These are phyloP conservation scores for Orius insidiosus DNA, from an alignment of 1,140 invertebrate species.

Conservation along the genomic window DNA sequence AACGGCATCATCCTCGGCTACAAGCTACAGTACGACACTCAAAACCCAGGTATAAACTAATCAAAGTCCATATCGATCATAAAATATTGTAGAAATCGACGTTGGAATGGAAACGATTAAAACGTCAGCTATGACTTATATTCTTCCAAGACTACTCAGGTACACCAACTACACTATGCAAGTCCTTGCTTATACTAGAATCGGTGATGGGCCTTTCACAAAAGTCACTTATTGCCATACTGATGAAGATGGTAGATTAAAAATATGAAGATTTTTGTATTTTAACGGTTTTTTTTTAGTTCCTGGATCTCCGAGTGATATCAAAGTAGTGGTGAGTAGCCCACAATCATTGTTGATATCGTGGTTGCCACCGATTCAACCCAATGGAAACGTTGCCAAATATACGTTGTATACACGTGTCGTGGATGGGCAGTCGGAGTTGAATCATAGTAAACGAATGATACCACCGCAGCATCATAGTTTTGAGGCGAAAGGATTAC, in stretches of 20 bases:
- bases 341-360: conserved; percentile 56
- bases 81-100: conserved; percentile 15
- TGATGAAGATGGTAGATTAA: conserved; percentile 67
- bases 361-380: conserved; percentile 56
- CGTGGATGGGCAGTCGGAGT: conserved; percentile 44
- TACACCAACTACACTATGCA: conserved; percentile 90
- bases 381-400: conserved; percentile 62
- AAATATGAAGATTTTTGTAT: conserved; percentile 5
- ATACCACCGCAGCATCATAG: conserved; percentile 40
- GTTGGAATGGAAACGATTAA: conserved; percentile 28
- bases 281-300: conserved; percentile 32
- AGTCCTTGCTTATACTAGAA: conserved; percentile 68
- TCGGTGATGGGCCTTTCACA: conserved; percentile 73
- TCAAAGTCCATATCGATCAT: too few relatives aligned
- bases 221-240: conserved; percentile 72
- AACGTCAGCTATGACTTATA: conserved; percentile 45
- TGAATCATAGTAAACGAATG: conserved; percentile 46
- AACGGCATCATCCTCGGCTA: conserved; percentile 73
- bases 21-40: conserved; percentile 52
- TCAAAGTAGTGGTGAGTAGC: conserved; percentile 62
- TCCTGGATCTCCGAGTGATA: conserved; percentile 50
- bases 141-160: conserved; percentile 50
- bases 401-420: conserved; percentile 60
- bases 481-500: conserved; percentile 47
- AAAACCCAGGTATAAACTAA: conserved; percentile 20